Percentiles rank a stretch among this genome's conserved stretches.
phyloP scores from a whole-genome alignment of 2,888 invertebrate species.

The Hirtodrosophila confusa region DNA sequence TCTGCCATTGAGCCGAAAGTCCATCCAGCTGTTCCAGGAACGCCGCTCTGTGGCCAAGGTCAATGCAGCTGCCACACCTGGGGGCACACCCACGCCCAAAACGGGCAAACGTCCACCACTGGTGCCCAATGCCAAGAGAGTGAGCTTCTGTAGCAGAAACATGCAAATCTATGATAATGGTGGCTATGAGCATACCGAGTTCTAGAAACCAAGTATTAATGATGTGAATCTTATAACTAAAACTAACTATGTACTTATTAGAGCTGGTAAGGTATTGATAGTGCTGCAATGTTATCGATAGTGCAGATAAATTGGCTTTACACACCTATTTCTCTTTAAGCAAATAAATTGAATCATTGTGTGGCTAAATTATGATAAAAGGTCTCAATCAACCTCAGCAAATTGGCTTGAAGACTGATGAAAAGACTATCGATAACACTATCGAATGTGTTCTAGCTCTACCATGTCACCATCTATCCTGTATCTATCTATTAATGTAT shows the following conservation, averaged over 20 bases:
- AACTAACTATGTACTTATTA: too few relatives aligned
- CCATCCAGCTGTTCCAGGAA: conserved; percentile 79
- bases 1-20: conserved; percentile 81
- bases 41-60: conserved; percentile 75
- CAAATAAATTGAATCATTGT: too few relatives aligned
- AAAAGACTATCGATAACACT: too few relatives aligned
- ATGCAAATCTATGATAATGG: conserved; percentile 70
- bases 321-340: too few relatives aligned
- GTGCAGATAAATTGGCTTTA: too few relatives aligned
- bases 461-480: background rate
- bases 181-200: conserved; percentile 64
- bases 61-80: conserved; percentile 56
- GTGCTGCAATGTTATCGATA: too few relatives aligned
- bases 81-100: conserved; percentile 50
- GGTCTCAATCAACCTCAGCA: background rate
- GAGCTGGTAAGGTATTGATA: too few relatives aligned
- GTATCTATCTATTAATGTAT: conserved; percentile 17
- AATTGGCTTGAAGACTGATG: too few relatives aligned
- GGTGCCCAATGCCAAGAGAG: conserved; percentile 36
- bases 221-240: conserved; percentile 9
- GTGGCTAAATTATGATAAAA: too few relatives aligned
- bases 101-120: conserved; percentile 44
- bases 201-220: conserved; percentile 27
- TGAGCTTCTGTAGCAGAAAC: conserved; percentile 58
- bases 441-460: too few relatives aligned